Conservation (phyloP, 2,797 vertebrate genomes). For the Smutsia temminckii region DNA sequence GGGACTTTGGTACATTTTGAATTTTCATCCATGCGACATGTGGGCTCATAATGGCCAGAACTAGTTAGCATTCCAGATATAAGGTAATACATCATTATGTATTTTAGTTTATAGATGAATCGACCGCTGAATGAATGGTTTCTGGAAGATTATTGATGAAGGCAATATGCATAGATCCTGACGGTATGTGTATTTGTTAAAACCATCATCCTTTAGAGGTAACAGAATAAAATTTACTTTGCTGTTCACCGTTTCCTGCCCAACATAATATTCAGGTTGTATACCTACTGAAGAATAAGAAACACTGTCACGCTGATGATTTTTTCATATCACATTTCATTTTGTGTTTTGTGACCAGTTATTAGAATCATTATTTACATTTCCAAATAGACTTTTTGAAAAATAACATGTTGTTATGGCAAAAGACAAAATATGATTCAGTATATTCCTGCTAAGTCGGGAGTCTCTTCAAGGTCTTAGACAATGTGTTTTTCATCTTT, state of each 20-base stretch:
- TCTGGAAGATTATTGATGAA: neutral
- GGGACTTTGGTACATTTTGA: conserved; percentile 5
- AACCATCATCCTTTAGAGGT: neutral
- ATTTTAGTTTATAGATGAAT: neutral
- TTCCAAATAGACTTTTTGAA: conserved; percentile 65
- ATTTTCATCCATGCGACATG: conserved; percentile 22
- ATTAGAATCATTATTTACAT: conserved; percentile 76
- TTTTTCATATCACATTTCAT: conserved; percentile 78
- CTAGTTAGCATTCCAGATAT: neutral
- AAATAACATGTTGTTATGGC: neutral
- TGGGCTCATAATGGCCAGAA: conserved; percentile 28
- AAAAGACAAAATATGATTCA: conserved; percentile 9
- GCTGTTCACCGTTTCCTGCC: conserved; percentile 54
- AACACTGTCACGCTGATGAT: conserved; percentile 76
- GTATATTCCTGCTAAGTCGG: neutral
- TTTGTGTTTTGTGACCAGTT: conserved; percentile 81
- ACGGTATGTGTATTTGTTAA: neutral
- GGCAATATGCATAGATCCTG: neutral
- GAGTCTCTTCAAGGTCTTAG: neutral
- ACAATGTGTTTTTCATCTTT: neutral
- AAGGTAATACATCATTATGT: neutral
- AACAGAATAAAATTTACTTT: conserved; percentile 26
- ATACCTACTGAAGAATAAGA: conserved; percentile 60
- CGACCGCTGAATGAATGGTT: neutral
- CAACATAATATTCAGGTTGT: conserved; percentile 49